Conservation (phyloP, 2,888 invertebrate species). For the Metacarcinus magister region DNA sequence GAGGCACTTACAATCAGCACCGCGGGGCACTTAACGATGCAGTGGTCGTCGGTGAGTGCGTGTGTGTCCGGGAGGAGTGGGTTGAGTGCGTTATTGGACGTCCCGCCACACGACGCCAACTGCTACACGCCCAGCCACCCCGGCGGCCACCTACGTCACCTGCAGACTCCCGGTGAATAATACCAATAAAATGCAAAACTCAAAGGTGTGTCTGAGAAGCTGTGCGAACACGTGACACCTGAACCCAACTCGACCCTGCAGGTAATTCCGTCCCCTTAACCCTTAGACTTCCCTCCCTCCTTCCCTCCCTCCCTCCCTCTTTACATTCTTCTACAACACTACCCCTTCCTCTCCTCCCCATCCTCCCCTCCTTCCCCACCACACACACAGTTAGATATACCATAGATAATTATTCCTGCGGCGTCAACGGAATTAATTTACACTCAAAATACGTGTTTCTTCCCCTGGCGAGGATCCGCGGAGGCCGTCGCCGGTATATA, state of each 20-base stretch:
- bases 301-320: background rate
- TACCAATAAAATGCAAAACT: background rate
- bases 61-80: conserved; percentile 8
- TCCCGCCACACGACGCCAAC: conserved; percentile 36
- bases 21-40: conserved; percentile 60
- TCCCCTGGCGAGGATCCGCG: background rate
- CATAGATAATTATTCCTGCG: background rate
- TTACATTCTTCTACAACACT: background rate
- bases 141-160: background rate
- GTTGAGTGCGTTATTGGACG: conserved; percentile 57
- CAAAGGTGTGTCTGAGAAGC: background rate
- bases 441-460: conserved; percentile 21
- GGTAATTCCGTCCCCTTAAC: background rate
- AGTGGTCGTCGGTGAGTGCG: background rate
- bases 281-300: background rate
- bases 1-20: conserved; percentile 66
- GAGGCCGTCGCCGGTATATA: background rate
- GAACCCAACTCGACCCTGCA: background rate
- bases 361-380: background rate
- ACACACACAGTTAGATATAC: conserved; percentile 18
- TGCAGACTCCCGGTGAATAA: background rate
- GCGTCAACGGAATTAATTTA: conserved; percentile 11
- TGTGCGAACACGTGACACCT: background rate
- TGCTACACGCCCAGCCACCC: background rate
- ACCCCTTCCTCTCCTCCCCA: background rate